Percentiles rank a stretch among this genome's conserved stretches.
Conservation (phyloP, 2,113 vertebrate species). For the Perca flavescens region DNA sequence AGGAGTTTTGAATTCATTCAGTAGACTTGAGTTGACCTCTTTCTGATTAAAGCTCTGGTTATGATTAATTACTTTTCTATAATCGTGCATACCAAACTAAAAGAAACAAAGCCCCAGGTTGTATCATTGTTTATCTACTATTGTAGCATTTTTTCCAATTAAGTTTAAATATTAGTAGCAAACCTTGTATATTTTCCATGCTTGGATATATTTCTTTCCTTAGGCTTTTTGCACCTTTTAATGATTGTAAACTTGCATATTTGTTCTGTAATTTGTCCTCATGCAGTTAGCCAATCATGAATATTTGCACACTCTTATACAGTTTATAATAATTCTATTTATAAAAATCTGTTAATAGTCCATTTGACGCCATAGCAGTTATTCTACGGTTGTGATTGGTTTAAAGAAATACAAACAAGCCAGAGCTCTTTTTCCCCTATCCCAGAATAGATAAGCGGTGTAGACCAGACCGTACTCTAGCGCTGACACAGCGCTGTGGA, state of each 20-base stretch:
- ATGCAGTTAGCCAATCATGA: background rate
- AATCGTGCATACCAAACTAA: background rate
- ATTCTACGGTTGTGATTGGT: background rate
- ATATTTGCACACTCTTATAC: background rate
- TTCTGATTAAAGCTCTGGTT: background rate
- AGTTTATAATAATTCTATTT: background rate
- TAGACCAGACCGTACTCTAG: too few species aligned
- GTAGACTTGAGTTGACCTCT: background rate
- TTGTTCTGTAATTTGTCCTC: background rate
- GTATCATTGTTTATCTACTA: background rate
- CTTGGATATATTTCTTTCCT: background rate
- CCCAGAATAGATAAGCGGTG: too few species aligned
- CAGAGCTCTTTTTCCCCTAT: too few species aligned
- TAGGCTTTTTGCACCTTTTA: background rate
- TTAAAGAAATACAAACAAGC: too few species aligned
- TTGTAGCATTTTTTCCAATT: background rate
- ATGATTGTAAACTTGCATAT: background rate
- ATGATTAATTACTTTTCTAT: background rate
- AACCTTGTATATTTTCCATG: background rate
- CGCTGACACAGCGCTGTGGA: too few species aligned
- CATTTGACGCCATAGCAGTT: background rate
- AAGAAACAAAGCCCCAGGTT: background rate
- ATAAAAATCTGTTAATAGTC: background rate
- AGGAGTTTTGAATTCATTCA: background rate
- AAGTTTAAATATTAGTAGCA: background rate